Base-by-base conservation (phyloP, 2,888 invertebrate species). In the Hirudinaria manillensis region DNA sequence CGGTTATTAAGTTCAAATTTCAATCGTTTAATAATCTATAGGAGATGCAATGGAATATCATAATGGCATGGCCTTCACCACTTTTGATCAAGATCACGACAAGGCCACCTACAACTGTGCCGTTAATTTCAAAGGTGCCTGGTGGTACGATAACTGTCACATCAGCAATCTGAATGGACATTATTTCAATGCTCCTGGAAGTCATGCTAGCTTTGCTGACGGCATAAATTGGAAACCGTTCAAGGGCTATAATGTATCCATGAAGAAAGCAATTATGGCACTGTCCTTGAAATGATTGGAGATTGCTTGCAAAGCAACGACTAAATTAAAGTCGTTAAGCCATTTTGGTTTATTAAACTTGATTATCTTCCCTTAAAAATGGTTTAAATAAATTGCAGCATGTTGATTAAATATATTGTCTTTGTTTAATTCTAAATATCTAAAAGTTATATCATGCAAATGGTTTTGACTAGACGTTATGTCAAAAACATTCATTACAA, bases 91-190 rank as follows among this genome's bases (percentile, higher is more conserved):
- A 1, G 73, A 76, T 55, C 32, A 73, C 24, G 72, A 76, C 24
- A 55, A 0, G 0, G 2, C 2, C 21, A 2, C 1, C 13, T 13
- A 61, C 10, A 53, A 65, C 51, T 76, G 76, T 74, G 66, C 73
- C 21, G 2, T 27, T 45, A 24, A 13, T 21, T 72, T 36, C 73
- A 32, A 29, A 16, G 76, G 76, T 45, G 73, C 67, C 2, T 76
- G 76, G 76, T 76, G 76, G 76, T 73, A 76, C 32, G 45, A 27
- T 3, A n/a, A 21, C 24, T 76, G 76, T 73, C 76, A 73, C 66
- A 13, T 13, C 4, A 36, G 53, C 24, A 74, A 76, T 53, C 68
- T 76, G 29, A 76, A 76, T 45, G 76, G 76, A 10, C 10, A 32
- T 29, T 76, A 73, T 45, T 2, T 27, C 24, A 10, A 2, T 61